phyloP scores from a whole-genome alignment of 2,797 vertebrate genomes.

The Pangasius mekongensis region DNA sequence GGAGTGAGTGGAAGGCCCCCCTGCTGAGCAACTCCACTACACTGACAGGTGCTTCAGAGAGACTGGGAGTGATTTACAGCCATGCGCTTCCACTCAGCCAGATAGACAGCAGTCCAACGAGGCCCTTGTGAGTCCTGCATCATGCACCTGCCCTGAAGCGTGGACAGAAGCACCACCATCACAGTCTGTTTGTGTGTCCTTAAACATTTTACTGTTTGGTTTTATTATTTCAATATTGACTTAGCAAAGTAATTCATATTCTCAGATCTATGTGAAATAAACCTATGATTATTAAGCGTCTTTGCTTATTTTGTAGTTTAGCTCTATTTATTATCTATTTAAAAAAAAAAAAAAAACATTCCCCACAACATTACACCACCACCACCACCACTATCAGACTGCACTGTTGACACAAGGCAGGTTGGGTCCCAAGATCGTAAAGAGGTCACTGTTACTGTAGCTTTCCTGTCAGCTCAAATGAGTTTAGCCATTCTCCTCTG shows the following conservation, averaged over 20 bases:
- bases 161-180: slow-evolving; percentile 2
- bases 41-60: slow-evolving; percentile 56
- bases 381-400: neutral
- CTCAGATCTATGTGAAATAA: neutral
- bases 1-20: slow-evolving; percentile 51
- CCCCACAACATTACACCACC: neutral
- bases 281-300: neutral
- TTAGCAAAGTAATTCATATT: neutral
- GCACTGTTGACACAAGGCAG: neutral
- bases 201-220: neutral
- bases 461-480: neutral
- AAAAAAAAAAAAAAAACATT: neutral
- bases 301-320: neutral
- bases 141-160: slow-evolving; percentile 18
- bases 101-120: slow-evolving; percentile 37
- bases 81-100: slow-evolving; percentile 46
- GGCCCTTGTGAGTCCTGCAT: slow-evolving; percentile 40
- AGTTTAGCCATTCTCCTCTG: neutral
- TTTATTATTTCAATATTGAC: neutral
- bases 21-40: slow-evolving; percentile 53
- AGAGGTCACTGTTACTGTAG: neutral
- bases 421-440: too few relatives aligned
- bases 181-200: neutral
- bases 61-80: slow-evolving; percentile 57
- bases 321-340: neutral